Evolutionary conservation across 2,888 invertebrate species (phyloP).

Genomic region (Pristionchus fissidentatus): DNA sequence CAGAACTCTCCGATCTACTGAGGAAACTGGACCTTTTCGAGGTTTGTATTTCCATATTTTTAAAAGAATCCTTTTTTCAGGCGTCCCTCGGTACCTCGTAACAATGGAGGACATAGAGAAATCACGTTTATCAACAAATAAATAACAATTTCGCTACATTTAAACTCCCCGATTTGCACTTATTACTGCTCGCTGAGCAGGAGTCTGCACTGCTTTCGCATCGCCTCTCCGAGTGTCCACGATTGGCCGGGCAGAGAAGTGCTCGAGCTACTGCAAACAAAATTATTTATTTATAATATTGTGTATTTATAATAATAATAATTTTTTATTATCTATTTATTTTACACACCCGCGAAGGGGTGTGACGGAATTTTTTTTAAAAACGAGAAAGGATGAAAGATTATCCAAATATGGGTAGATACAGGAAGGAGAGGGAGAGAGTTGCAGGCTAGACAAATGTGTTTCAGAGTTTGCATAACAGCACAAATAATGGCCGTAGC

Average conservation of each 20-base stretch:
- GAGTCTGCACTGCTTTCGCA: constrained; percentile 12
- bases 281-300: background rate
- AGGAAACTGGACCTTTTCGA: constrained; percentile 4
- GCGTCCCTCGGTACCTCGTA: background rate
- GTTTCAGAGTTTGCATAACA: too few relatives aligned
- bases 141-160: constrained; percentile 28
- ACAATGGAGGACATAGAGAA: background rate
- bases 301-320: background rate
- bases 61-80: too few relatives aligned
- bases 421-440: too few relatives aligned
- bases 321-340: too few relatives aligned
- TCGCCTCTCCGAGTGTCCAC: constrained; percentile 22
- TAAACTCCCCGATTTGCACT: too few relatives aligned
- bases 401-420: too few relatives aligned
- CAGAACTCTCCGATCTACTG: background rate
- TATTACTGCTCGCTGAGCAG: background rate
- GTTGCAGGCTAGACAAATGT: too few relatives aligned
- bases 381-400: too few relatives aligned
- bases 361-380: too few relatives aligned
- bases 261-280: background rate
- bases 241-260: background rate
- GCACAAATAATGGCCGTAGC: too few relatives aligned
- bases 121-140: constrained; percentile 24
- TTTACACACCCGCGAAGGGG: too few relatives aligned
- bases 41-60: too few relatives aligned